Evolutionary conservation across 2,113 vertebrate species (phyloP).

Genomic region (Siniperca knerii): DNA sequence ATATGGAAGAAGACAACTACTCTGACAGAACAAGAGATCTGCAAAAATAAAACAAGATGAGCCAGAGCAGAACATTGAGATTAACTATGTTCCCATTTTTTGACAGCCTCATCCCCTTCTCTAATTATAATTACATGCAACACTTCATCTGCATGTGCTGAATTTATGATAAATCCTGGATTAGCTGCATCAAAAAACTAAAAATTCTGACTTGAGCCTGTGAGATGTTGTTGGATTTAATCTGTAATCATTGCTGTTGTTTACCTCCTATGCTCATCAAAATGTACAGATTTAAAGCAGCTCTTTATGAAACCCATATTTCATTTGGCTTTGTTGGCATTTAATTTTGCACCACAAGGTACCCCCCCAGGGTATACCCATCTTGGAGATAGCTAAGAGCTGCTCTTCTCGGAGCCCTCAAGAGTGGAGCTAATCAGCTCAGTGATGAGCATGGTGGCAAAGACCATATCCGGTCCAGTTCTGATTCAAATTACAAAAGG

Average conservation of each 20-base stretch:
- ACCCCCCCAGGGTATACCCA: background rate
- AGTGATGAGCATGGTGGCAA: conserved; percentile 2
- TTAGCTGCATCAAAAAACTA: conserved; percentile 35
- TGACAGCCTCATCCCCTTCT: conserved; percentile 8
- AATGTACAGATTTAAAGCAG: conserved; percentile 11
- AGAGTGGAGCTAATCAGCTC: conserved; percentile 46
- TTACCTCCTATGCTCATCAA: conserved; percentile 30
- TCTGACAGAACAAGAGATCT: conserved; percentile 6
- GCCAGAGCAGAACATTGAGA: conserved; percentile 13
- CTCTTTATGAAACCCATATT: conserved; percentile 1
- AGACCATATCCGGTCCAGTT: conserved; percentile 30
- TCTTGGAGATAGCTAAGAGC: conserved; percentile 1
- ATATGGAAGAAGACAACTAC: background rate
- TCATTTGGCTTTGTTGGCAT: conserved; percentile 22
- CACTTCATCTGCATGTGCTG: conserved; percentile 24
- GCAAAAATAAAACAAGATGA: conserved; percentile 6
- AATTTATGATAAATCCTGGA: conserved; percentile 37
- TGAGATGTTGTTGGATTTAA: conserved; percentile 27
- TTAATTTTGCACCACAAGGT: conserved; percentile 21
- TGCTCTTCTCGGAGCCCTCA: background rate
- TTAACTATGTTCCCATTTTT: conserved; percentile 29
- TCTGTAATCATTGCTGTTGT: conserved; percentile 27
- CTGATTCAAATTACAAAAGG: conserved; percentile 12
- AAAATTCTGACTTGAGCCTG: conserved; percentile 8
- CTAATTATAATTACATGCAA: conserved; percentile 37